Percentiles rank a stretch among this genome's conserved stretches.
Conservation (phyloP, 2,113 vertebrate species). For the Eclectus roratus region DNA sequence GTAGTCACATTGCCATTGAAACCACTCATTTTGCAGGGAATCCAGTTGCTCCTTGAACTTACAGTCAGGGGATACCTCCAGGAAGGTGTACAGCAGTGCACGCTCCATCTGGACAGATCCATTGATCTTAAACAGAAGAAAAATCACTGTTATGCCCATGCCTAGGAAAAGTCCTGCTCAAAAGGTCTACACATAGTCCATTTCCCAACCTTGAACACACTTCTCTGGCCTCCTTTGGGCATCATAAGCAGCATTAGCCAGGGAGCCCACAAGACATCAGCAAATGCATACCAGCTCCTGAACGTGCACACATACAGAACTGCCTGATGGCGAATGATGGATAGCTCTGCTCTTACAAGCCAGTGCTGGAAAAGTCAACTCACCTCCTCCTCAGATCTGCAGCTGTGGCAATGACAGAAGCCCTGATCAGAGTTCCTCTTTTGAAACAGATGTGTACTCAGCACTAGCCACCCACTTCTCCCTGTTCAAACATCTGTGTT, state of each 20-base stretch:
- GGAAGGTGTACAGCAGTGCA: constrained; percentile 63
- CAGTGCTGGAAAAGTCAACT: not conserved
- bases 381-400: not conserved
- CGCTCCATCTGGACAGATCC: constrained; percentile 2
- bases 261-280: not conserved
- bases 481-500: not conserved
- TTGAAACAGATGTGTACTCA: not conserved
- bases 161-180: not conserved
- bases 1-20: not conserved
- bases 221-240: not conserved
- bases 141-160: not conserved
- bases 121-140: not conserved
- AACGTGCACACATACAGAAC: not conserved
- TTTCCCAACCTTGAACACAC: not conserved
- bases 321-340: not conserved
- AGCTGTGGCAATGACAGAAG: not conserved
- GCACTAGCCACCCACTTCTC: not conserved
- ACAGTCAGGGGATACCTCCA: constrained; percentile 27
- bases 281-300: not conserved
- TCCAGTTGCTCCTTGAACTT: constrained; percentile 52
- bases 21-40: not conserved
- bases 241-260: not conserved
- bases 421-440: not conserved
- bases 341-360: not conserved
- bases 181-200: accelerated